Base-by-base conservation (phyloP, 2,888 invertebrate genomes). In the Resseliella maxima region DNA sequence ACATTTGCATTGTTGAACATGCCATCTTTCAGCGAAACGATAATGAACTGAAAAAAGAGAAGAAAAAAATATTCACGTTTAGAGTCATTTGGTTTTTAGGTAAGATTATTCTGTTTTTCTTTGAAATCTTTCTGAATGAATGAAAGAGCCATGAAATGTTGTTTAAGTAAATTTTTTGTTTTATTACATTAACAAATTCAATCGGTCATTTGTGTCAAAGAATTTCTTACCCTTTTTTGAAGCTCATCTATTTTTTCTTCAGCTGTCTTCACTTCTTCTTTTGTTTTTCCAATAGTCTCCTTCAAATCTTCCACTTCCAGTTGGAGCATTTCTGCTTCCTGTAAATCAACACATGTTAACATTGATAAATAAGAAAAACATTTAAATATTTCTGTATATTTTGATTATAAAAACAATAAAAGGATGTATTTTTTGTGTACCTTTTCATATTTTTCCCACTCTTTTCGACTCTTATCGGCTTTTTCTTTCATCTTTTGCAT, bases 1-100 rank as follows among this genome's bases (percentile, higher is more conserved):
- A 99, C 98, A 92, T 99, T 99, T 0, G 99, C 99, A 92, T 99
- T 99, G 92, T 97, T 98, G 92, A 99, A 99, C 98, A 99, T 99
- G 41, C 99, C 99, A 91, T 99, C 99, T 90, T 99, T 99, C 85
- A 99, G 93, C 0, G 99, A 99, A 0, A 99, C 99, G 88, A 99
- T 96, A 88, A 99, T 96, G 91, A 99, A 99, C 95, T 99, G 94
- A 10, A 86, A 83, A 31, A 5, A 93, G 24, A 24, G 59, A 72
- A 72, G 12, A 21, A 31, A n/a, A n/a, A n/a, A n/a, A n/a, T n/a
- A n/a, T n/a, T n/a, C n/a, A n/a, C n/a, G n/a, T n/a, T n/a, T n/a
- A n/a, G n/a, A n/a, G n/a, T n/a, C n/a, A n/a, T n/a, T n/a, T n/a
- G n/a, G n/a, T n/a, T n/a, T n/a, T n/a, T n/a, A n/a, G n/a, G n/a